phyloP scores from a whole-genome alignment of 2,888 invertebrate genomes.

The Athalia rosae region DNA sequence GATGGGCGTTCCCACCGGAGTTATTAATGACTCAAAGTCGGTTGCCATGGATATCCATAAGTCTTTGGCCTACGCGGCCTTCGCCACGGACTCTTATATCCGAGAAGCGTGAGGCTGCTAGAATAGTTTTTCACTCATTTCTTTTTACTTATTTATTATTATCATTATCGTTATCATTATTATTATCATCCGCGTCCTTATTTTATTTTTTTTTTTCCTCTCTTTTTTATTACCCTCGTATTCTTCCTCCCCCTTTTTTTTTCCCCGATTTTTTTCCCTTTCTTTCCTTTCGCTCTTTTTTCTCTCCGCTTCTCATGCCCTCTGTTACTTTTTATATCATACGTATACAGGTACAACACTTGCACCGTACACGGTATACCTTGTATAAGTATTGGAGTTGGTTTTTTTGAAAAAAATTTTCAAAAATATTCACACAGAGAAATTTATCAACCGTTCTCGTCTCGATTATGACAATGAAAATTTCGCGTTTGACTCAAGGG shows the following conservation, averaged over 20 bases:
- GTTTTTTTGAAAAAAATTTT: too few species aligned
- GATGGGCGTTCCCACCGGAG: conserved; percentile 72
- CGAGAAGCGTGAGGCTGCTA: conserved; percentile 45
- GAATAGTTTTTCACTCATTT: conserved; percentile 43
- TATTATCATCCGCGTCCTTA: conserved; percentile 3
- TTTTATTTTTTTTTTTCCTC: conserved; percentile 17
- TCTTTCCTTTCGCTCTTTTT: conserved; percentile 3
- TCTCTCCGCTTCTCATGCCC: neutral
- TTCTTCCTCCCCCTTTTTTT: neutral
- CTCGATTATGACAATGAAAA: too few species aligned
- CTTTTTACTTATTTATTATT: conserved; percentile 4
- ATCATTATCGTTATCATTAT: neutral
- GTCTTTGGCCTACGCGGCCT: conserved; percentile 67
- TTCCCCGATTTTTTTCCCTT: neutral
- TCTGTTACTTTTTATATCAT: neutral
- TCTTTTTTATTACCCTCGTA: neutral
- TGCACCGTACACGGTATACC: neutral
- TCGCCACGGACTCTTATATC: conserved; percentile 49
- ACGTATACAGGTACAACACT: too few species aligned
- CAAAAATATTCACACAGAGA: too few species aligned
- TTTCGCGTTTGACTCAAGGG: too few species aligned
- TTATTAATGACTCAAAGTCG: conserved; percentile 73
- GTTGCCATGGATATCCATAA: conserved; percentile 74
- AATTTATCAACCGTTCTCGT: too few species aligned
- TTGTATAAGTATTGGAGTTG: too few species aligned